Base-by-base conservation (phyloP, 1,140 invertebrate species). In the Eumaeus atala region DNA sequence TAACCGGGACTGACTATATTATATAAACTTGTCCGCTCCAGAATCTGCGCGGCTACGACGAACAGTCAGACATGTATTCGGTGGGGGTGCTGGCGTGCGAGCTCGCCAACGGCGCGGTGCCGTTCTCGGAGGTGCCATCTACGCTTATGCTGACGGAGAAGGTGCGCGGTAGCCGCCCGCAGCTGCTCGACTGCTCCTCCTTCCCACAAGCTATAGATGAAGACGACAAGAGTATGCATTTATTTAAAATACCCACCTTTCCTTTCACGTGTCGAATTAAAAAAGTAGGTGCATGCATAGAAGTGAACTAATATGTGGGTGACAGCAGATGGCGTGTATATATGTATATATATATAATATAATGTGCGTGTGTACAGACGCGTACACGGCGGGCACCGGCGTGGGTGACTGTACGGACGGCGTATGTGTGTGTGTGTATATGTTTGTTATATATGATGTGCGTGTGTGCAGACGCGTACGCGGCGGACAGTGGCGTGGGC, bases 61-160 rank as follows among this genome's bases (percentile, higher is more conserved):
- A 94, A 72, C 94, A 94, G 67, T 95, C 95, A 3, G 96, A 98
- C 84, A 93, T 97, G 28, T 97, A 98, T 70, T 97, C 95, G 63
- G 62, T 97, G 48, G 96, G 96, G 35, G 94, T 97, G 56, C 90
- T 94, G 11, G 91, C 93, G 37, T 97, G 95, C 88, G 96, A 97
- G 87, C 77, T 98, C 60, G 95, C 93, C 18, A 98, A 97, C 88
- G 96, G 96, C 0, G 90, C 93, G 47, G 93, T 95, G 67, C 96
- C 96, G 0, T 98, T 95, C 87, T 90, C 91, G 17, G 93, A 95
- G 66, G 92, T 95, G 67, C 90, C 93, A 17, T 92, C 92, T 33
- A 97, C 95, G 0, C 90, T 96, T 64, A 96, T 97, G 95, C 89
- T 96, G 48, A 93, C 95, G 3, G 95, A 97, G 85, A 98, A 97